Evolutionary conservation across 1,140 invertebrate species (phyloP).

Genomic region (Ips nitidus): DNA sequence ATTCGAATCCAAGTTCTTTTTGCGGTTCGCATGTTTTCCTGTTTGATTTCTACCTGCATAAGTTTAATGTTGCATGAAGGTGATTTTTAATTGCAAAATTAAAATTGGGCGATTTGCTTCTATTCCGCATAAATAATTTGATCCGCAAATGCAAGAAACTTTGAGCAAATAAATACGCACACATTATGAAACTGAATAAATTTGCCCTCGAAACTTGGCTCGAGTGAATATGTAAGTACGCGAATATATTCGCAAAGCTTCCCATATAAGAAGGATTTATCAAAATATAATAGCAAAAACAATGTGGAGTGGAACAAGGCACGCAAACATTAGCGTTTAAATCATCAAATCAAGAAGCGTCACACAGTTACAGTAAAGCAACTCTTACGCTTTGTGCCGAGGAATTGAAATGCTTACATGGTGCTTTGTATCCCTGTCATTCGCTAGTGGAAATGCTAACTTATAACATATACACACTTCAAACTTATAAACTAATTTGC

Average conservation of each 20-base stretch:
- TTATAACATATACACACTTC: conserved; percentile 37
- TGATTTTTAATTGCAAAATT: too few relatives aligned
- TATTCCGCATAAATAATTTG: too few relatives aligned
- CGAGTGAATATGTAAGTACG: conserved; percentile 8
- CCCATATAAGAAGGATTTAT: conserved; percentile 24
- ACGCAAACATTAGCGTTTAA: conserved; percentile 33
- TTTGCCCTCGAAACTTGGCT: neutral
- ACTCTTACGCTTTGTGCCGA: conserved; percentile 27
- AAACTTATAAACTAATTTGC: conserved; percentile 35
- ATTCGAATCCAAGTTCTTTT: too few relatives aligned
- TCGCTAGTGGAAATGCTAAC: conserved; percentile 27
- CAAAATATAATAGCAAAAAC: conserved; percentile 31
- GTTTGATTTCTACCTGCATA: too few relatives aligned
- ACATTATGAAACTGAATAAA: too few relatives aligned
- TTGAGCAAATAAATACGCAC: too few relatives aligned
- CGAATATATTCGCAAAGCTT: conserved; percentile 10
- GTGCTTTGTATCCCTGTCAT: conserved; percentile 35
- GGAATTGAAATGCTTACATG: conserved; percentile 33
- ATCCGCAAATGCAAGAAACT: too few relatives aligned
- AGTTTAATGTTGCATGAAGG: too few relatives aligned
- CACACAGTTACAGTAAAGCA: conserved; percentile 21
- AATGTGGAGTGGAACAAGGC: conserved; percentile 31
- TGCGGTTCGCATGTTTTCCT: too few relatives aligned
- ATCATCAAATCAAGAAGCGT: conserved; percentile 31
- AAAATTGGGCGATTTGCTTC: too few relatives aligned